Conservation (phyloP, 1,140 invertebrate genomes). For the Homarus americanus region DNA sequence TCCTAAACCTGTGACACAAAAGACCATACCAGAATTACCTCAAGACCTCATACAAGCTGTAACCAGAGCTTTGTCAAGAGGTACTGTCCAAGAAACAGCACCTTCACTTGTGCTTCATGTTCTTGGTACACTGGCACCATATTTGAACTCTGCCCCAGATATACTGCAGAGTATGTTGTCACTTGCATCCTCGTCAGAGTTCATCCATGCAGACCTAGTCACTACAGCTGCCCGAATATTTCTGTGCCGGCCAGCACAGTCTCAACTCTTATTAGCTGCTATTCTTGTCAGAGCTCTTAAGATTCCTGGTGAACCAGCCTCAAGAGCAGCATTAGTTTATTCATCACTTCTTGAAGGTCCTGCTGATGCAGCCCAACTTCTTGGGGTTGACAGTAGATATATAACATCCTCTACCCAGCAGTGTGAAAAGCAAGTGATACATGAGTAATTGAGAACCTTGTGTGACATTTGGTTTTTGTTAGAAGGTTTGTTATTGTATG, state of each 20-base stretch:
- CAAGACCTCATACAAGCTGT: constrained; percentile 40
- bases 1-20: background rate
- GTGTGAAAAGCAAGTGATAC: background rate
- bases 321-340: constrained; percentile 53
- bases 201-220: constrained; percentile 46
- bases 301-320: constrained; percentile 15
- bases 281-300: constrained; percentile 45
- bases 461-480: no score
- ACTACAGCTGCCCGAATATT: constrained; percentile 50
- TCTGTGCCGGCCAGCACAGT: constrained; percentile 53
- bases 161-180: constrained; percentile 53
- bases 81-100: constrained; percentile 52
- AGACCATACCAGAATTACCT: constrained; percentile 33
- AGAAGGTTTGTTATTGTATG: no score
- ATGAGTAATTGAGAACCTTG: background rate
- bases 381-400: constrained; percentile 12
- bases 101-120: constrained; percentile 51
- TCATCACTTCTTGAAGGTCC: constrained; percentile 44
- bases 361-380: constrained; percentile 40
- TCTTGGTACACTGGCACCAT: constrained; percentile 32
- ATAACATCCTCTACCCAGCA: background rate
- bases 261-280: constrained; percentile 48
- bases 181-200: constrained; percentile 1
- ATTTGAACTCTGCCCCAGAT: constrained; percentile 45
- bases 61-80: constrained; percentile 41